These are phyloP conservation scores for Pristionchus fissidentatus DNA, from an alignment of 2,888 invertebrate genomes.

Conservation along the genomic window DNA sequence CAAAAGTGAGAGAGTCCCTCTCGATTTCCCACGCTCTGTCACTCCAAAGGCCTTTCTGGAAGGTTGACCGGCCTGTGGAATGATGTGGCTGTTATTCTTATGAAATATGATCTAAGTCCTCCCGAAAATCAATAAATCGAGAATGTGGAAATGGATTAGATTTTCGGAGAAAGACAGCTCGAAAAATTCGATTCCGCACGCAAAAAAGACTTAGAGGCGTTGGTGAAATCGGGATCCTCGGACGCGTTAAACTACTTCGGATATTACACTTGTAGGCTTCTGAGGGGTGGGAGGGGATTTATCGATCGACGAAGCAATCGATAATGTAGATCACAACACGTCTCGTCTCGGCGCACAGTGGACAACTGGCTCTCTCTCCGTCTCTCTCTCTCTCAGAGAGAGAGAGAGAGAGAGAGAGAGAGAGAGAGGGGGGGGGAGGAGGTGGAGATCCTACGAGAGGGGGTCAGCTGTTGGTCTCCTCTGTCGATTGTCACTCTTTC, in stretches of 20 bases:
- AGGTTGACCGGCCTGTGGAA: too few species aligned
- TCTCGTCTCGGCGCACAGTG: not conserved
- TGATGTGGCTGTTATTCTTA: too few species aligned
- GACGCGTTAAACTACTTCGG: conserved; percentile 30
- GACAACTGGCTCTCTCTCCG: not conserved
- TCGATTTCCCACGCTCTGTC: too few species aligned
- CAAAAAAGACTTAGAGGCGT: not conserved
- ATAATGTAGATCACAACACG: not conserved
- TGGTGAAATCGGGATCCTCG: not conserved
- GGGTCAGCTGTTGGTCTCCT: conserved; percentile 39
- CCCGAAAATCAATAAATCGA: too few species aligned
- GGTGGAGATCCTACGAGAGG: not conserved
- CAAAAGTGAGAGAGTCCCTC: too few species aligned
- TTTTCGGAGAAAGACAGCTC: too few species aligned
- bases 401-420: not conserved
- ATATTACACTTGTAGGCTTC: conserved; percentile 37
- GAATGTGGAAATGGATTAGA: too few species aligned
- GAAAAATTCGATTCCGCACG: not conserved
- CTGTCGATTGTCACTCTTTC: conserved; percentile 25
- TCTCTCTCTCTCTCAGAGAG: not conserved
- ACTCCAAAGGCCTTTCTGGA: too few species aligned
- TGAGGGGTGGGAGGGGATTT: not conserved
- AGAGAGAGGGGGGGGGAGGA: not conserved
- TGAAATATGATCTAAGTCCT: too few species aligned
- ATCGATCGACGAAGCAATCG: not conserved